These are phyloP conservation scores for Busseola fusca DNA, from an alignment of 2,888 invertebrate genomes.

Conservation along the genomic window DNA sequence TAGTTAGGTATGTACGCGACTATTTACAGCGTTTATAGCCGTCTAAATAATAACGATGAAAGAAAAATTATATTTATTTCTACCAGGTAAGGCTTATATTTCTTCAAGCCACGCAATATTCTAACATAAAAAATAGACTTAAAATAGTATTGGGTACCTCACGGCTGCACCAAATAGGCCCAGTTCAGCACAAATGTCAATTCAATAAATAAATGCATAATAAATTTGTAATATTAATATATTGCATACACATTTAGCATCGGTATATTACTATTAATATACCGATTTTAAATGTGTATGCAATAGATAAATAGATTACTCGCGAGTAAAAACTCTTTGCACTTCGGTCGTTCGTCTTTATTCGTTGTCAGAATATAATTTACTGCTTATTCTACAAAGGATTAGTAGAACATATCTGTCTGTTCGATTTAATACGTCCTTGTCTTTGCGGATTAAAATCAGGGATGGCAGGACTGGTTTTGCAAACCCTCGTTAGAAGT, in stretches of 20 bases:
- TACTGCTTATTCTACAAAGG: constrained; percentile 45
- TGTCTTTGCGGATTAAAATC: constrained; percentile 45
- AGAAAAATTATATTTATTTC: too few species aligned
- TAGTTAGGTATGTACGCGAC: neutral
- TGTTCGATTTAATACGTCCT: constrained; percentile 37
- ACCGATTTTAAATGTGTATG: too few species aligned
- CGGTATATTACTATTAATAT: constrained; percentile 14
- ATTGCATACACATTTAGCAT: too few species aligned
- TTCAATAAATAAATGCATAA: too few species aligned
- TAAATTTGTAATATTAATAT: neutral
- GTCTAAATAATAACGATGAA: neutral
- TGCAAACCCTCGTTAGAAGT: neutral
- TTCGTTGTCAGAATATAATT: constrained; percentile 46
- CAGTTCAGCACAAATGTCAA: too few species aligned
- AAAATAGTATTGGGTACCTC: too few species aligned
- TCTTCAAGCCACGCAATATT: too few species aligned
- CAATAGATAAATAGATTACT: too few species aligned
- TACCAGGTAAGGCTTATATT: too few species aligned
- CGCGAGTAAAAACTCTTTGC: constrained; percentile 37
- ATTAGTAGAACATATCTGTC: constrained; percentile 48
- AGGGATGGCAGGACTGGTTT: constrained; percentile 25
- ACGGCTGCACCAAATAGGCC: too few species aligned
- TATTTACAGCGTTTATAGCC: too few species aligned
- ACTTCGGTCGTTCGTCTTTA: constrained; percentile 33
- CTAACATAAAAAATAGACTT: too few species aligned